Percentiles rank a stretch among this genome's conserved stretches.
These are phyloP conservation scores for Erebia aethiops DNA, from an alignment of 2,888 invertebrate genomes.

Conservation along the genomic window DNA sequence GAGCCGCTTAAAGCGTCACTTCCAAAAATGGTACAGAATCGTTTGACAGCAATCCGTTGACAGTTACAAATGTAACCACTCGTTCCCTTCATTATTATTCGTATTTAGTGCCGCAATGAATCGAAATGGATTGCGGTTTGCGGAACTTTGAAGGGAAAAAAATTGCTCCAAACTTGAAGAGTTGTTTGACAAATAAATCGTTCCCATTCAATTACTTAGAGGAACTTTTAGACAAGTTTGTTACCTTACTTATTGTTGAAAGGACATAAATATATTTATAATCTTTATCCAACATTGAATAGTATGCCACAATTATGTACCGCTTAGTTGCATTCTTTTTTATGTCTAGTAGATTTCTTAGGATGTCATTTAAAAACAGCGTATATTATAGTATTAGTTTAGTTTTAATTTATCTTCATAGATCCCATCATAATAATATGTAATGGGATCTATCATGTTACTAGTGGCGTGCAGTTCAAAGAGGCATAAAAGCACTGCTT, in stretches of 20 bases:
- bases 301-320: not conserved
- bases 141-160: conserved; percentile 29
- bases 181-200: conserved; percentile 23
- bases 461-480: too few species aligned
- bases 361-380: too few species aligned
- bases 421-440: too few species aligned
- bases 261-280: not conserved
- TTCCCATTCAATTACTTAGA: conserved; percentile 10
- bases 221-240: conserved; percentile 4
- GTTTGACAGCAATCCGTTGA: conserved; percentile 52
- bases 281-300: conserved; percentile 17
- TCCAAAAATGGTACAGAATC: conserved; percentile 44
- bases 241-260: not conserved
- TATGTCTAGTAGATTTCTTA: too few species aligned
- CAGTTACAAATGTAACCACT: conserved; percentile 53
- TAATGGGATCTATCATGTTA: too few species aligned
- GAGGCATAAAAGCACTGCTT: too few species aligned
- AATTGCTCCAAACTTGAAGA: conserved; percentile 29
- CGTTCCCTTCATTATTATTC: conserved; percentile 43
- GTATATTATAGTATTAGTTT: too few species aligned
- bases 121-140: conserved; percentile 38
- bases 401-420: too few species aligned
- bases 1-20: conserved; percentile 43
- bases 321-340: too few species aligned
- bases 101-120: conserved; percentile 43